phyloP scores from a whole-genome alignment of 2,888 invertebrate genomes.

The Chrysolina americana region DNA sequence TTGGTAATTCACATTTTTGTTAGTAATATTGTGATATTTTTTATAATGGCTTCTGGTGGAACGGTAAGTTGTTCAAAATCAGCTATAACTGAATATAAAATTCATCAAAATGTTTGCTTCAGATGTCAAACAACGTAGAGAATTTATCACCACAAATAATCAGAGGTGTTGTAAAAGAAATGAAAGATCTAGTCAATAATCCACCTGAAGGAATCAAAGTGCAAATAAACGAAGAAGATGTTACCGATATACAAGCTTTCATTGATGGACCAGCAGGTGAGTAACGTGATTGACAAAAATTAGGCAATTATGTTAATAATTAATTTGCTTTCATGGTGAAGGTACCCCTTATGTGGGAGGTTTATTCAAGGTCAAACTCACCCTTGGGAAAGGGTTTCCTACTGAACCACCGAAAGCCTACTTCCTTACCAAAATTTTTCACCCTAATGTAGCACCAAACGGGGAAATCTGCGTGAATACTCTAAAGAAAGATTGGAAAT shows the following conservation, averaged over 20 bases:
- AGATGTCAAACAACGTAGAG: conserved; percentile 91
- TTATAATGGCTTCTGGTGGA: conserved; percentile 54
- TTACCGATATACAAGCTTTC: conserved; percentile 93
- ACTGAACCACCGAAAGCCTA: conserved; percentile 92
- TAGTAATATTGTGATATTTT: conserved; percentile 53
- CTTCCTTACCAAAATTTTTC: conserved; percentile 96
- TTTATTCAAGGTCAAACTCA: conserved; percentile 89
- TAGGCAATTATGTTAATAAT: conserved; percentile 20
- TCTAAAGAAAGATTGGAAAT: conserved; percentile 96
- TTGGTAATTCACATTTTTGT: conserved; percentile 48
- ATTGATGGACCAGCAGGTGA: conserved; percentile 85
- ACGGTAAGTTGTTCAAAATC: conserved; percentile 50
- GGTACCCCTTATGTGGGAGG: conserved; percentile 95
- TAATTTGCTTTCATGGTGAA: conserved; percentile 43
- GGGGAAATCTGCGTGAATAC: conserved; percentile 98
- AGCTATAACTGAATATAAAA: conserved; percentile 12
- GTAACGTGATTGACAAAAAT: background rate
- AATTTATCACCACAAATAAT: conserved; percentile 95
- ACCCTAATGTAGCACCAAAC: conserved; percentile 94
- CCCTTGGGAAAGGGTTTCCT: conserved; percentile 94
- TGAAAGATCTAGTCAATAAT: conserved; percentile 84
- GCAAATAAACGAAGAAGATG: conserved; percentile 90
- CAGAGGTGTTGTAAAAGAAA: conserved; percentile 88
- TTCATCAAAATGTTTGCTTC: conserved; percentile 55
- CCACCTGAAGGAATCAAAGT: conserved; percentile 95